Evolutionary conservation across 2,888 invertebrate species (phyloP), one percentile per base, ranked within the genome.

Genomic region (Pinctada fucata): DNA sequence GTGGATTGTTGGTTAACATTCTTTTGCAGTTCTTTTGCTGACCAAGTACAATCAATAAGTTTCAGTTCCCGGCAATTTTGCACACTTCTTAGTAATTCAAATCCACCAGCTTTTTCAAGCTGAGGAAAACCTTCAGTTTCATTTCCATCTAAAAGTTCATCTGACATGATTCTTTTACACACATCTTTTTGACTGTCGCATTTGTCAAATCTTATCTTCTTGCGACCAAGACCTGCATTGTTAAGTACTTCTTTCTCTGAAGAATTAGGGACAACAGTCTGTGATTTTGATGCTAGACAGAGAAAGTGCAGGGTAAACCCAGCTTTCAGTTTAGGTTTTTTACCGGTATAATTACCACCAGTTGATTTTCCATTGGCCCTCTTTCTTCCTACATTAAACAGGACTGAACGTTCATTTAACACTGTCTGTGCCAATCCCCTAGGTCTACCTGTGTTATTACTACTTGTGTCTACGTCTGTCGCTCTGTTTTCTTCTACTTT

Each of bases 81-180:
- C 16, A 69, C 72, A 66, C 79, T 75, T 45, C 49, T 70, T 16
- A 82, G 45, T 49, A 79, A n/a, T 75, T 82, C 78, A 79, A 82
- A 75, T 6, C 79, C 79, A 8, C 75, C 78, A 66, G 68, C 63
- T 13, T 69, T 50, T n/a, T 48, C 3, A 48, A 70, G 49, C n/a
- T 70, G 70, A 45, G 70, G 70, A 50, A 70, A 70, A 49, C 70
- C 70, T 49, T n/a, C 49, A 49, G 49, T 70, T n/a, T 70, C 49
- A 13, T 58, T 58, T 58, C 13, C 58, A 10, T 58, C 58, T 10
- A 10, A 10, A 6, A 58, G 58, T 58, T 45, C 45, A 47, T 63
- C 45, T 48, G 13, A 48, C 64, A 64, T 65, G 48, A 48, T 64
- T 13, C 58, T 65, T 64, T 65, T 50, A 48, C 48, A 10, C 3